These are phyloP conservation scores for Zaprionus taronus DNA, from an alignment of 1,140 invertebrate species.

Conservation along the genomic window DNA sequence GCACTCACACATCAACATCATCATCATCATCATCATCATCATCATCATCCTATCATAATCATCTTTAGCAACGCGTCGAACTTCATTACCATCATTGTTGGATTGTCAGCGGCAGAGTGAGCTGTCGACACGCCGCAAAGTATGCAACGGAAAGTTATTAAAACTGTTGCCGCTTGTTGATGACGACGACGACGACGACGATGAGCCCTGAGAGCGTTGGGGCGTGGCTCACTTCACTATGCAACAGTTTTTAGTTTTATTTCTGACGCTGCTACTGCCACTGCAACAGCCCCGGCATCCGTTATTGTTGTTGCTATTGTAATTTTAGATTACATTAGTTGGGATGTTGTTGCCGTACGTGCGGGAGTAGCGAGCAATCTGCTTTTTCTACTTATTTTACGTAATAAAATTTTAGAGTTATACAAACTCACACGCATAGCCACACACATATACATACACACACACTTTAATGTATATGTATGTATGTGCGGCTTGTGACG, in stretches of 20 bases:
- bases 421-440: background rate
- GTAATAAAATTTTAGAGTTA: conserved; percentile 2
- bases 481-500: background rate
- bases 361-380: background rate
- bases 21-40: background rate
- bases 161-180: conserved; percentile 59
- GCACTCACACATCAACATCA: background rate
- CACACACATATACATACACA: background rate
- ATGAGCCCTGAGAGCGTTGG: conserved; percentile 19
- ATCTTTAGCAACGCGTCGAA: conserved; percentile 14
- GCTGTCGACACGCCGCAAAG: conserved; percentile 27
- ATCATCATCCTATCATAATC: background rate
- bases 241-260: conserved; percentile 30
- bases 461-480: background rate
- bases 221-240: conserved; percentile 20
- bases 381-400: background rate
- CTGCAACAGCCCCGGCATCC: background rate
- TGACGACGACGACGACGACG: conserved; percentile 8
- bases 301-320: conserved; percentile 33
- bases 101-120: conserved; percentile 23
- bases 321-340: conserved; percentile 28
- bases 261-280: background rate
- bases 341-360: conserved; percentile 8
- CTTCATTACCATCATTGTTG: conserved; percentile 7
- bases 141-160: conserved; percentile 60